A percentile compares a stretch with the other conserved stretches of the same genome.
Evolutionary conservation across 2,113 vertebrate species (phyloP).

Genomic region (Coracopsis vasa): DNA sequence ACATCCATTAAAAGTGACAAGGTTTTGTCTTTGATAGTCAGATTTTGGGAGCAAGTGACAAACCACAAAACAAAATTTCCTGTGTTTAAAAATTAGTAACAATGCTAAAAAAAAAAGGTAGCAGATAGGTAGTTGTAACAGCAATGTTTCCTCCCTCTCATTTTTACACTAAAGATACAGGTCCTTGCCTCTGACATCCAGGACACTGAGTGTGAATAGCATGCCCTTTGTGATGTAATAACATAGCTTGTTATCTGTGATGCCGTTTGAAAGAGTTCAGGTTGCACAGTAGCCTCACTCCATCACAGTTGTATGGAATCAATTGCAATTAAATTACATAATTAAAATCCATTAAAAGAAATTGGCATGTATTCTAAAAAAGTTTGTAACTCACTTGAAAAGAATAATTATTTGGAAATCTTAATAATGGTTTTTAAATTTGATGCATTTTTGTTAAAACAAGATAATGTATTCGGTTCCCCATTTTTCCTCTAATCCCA

Average conservation of each 20-base stretch:
- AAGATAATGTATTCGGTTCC: background rate
- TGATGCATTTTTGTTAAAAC: constrained; percentile 8
- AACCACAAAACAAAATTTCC: background rate
- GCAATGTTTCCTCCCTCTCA: background rate
- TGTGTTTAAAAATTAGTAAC: background rate
- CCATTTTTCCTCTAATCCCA: background rate
- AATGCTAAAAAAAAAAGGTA: background rate
- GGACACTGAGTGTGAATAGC: background rate
- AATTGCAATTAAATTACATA: background rate
- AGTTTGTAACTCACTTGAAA: constrained; percentile 1
- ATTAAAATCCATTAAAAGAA: background rate
- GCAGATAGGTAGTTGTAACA: background rate
- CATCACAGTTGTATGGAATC: background rate
- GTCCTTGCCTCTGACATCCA: background rate
- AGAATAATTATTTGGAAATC: constrained; percentile 4
- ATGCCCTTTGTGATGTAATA: background rate
- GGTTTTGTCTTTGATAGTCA: background rate
- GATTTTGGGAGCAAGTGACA: constrained; percentile 11
- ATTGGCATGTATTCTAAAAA: background rate
- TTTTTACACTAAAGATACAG: background rate
- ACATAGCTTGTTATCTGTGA: background rate
- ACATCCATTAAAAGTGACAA: background rate
- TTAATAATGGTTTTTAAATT: constrained; percentile 10
- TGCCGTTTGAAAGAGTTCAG: background rate
- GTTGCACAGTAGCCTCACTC: background rate